Evolutionary conservation across 1,140 invertebrate species (phyloP), one percentile per base, ranked within the genome.

Genomic region (Megalonaias nervosa): DNA sequence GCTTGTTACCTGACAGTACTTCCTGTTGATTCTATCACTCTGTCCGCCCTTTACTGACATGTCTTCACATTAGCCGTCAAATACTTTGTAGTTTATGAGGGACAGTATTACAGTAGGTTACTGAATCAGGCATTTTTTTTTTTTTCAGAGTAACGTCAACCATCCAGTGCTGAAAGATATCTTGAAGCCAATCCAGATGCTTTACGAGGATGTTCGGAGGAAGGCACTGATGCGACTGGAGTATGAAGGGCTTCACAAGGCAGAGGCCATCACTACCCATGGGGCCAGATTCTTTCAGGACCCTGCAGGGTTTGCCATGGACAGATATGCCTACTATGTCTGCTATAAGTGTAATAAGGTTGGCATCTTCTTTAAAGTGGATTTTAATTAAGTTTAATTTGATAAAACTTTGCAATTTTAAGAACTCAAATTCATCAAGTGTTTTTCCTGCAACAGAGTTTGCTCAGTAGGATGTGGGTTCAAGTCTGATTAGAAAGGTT

Each of bases 241-340:
- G 91, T 99, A 99, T 89, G 98, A 99, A 92, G 98, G 98, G 11
- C 91, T 98, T 38, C 94, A 95, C 84, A 93, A 93, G 77, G 93
- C 94, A 11, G 95, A 96, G 82, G 94, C 94, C n/a, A 94, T 95
- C 69, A 92, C 93, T 48, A 92, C 93, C 11, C 91, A 93, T 15
- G 94, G 95, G 4, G 93, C 93, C 11, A 78, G 88, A 3, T 95
- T 95, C 79, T 94, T 94, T 81, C 94, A 95, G 80, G 96, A 99
- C 89, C 94, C 97, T 12, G 94, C 95, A 2, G 92, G 93, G 0
- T 97, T 96, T 91, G 97, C 98, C 3, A 98, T 99, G 96, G 97
- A 99, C 83, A 93, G 97, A 86, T 99, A 99, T 88, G 97, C 98
- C 13, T 99, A 99, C 89, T 99, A 99, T 89, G 97, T 99, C 19